Percentiles rank a stretch among this genome's conserved stretches.
These are phyloP conservation scores for Abrostola tripartita DNA, from an alignment of 2,888 invertebrate species.

Conservation along the genomic window DNA sequence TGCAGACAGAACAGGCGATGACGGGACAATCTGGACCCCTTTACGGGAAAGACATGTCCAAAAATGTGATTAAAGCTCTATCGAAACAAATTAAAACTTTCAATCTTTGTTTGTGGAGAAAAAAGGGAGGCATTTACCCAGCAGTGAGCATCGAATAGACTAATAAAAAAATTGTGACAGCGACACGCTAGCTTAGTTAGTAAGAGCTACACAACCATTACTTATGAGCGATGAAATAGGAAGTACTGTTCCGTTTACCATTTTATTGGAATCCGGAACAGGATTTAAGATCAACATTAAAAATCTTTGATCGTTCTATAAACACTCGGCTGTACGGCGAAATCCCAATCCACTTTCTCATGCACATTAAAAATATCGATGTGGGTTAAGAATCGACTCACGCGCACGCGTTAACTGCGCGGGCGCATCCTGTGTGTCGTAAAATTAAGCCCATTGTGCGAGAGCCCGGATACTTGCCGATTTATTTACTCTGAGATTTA, in stretches of 20 bases:
- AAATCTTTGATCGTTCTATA: constrained; percentile 32
- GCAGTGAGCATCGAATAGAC: too few species aligned
- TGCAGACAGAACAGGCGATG: too few species aligned
- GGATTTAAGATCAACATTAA: constrained; percentile 21
- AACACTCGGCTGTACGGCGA: constrained; percentile 30
- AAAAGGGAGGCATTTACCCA: too few species aligned
- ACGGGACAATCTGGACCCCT: too few species aligned
- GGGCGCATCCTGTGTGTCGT: constrained; percentile 49
- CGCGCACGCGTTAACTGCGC: constrained; percentile 56
- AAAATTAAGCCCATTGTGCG: constrained; percentile 40
- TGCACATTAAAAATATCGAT: constrained; percentile 51
- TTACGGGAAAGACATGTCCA: too few species aligned
- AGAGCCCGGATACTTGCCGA: constrained; percentile 44
- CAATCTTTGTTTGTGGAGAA: too few species aligned
- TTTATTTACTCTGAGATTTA: constrained; percentile 37
- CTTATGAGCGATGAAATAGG: too few species aligned
- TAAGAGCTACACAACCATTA: too few species aligned
- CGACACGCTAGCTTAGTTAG: too few species aligned
- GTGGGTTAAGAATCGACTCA: constrained; percentile 61
- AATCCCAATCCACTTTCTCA: constrained; percentile 44
- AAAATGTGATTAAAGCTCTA: too few species aligned
- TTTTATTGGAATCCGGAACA: constrained; percentile 24
- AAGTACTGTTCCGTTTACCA: neutral
- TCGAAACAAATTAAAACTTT: too few species aligned
- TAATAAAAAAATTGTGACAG: too few species aligned